phyloP scores from a whole-genome alignment of 2,797 vertebrate genomes.

The Sandelia bainsii region DNA sequence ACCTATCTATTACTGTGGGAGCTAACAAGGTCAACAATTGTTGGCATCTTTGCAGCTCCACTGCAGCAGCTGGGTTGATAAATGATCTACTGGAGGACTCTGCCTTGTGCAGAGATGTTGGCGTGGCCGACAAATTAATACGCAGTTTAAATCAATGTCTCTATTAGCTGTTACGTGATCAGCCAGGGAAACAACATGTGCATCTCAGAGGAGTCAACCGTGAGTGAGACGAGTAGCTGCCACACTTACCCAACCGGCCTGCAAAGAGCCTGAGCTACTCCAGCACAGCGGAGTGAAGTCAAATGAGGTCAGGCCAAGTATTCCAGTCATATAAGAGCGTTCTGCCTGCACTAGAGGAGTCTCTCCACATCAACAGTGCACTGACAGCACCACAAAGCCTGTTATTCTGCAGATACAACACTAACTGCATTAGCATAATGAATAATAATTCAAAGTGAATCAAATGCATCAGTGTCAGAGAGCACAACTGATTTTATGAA shows the following conservation, averaged over 20 bases:
- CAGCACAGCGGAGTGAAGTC: neutral
- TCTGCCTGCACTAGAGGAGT: neutral
- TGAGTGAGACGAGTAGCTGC: neutral
- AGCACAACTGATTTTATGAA: neutral
- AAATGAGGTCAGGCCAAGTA: conserved; percentile 30
- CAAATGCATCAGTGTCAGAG: neutral
- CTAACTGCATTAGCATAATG: neutral
- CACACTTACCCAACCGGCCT: conserved; percentile 19
- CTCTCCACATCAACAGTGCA: neutral
- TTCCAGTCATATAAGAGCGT: neutral
- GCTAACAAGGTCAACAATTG: neutral
- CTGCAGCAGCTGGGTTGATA: neutral
- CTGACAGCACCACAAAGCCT: too few species aligned
- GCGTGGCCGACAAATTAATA: neutral
- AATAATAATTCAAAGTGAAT: too few species aligned
- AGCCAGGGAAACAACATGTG: neutral
- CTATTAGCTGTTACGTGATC: neutral
- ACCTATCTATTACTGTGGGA: neutral
- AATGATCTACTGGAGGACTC: neutral
- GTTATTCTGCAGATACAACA: too few species aligned
- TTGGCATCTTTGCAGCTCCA: neutral
- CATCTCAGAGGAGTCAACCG: neutral
- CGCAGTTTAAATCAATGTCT: neutral
- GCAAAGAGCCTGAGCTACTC: neutral
- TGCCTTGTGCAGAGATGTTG: neutral